A percentile compares a stretch with the other conserved stretches of the same genome.
These are phyloP conservation scores for Physella acuta DNA, from an alignment of 1,140 invertebrate species.

Conservation along the genomic window DNA sequence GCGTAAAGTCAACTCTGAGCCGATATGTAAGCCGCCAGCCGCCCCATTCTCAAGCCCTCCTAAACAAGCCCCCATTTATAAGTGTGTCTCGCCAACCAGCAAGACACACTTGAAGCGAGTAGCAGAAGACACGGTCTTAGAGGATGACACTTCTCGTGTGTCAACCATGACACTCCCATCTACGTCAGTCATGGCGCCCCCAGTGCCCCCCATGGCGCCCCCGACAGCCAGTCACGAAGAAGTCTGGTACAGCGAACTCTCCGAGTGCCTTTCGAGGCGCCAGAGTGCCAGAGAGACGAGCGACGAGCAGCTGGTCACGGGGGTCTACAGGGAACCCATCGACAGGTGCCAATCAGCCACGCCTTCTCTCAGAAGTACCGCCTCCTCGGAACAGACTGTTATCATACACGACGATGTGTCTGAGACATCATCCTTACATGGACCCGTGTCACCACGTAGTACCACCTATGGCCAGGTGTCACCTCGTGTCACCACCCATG, in stretches of 20 bases:
- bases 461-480: no score
- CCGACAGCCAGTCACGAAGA: conserved; percentile 17
- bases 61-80: conserved; percentile 36
- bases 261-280: background rate
- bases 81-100: conserved; percentile 38
- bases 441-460: no score
- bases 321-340: conserved; percentile 47
- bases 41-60: conserved; percentile 3
- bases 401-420: conserved; percentile 22
- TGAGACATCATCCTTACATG: no score
- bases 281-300: background rate
- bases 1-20: conserved; percentile 30
- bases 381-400: conserved; percentile 26
- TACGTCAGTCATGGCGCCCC: background rate
- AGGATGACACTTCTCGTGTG: background rate
- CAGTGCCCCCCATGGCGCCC: no score
- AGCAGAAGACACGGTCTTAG: conserved; percentile 21
- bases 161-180: background rate
- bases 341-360: conserved; percentile 30
- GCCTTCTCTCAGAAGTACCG: conserved; percentile 36
- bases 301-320: conserved; percentile 50
- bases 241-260: background rate
- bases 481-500: no score
- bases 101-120: conserved; percentile 34
- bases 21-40: conserved; percentile 26